Evolutionary conservation across 1,140 invertebrate genomes (phyloP).

Genomic region (Danaus melanippus): DNA sequence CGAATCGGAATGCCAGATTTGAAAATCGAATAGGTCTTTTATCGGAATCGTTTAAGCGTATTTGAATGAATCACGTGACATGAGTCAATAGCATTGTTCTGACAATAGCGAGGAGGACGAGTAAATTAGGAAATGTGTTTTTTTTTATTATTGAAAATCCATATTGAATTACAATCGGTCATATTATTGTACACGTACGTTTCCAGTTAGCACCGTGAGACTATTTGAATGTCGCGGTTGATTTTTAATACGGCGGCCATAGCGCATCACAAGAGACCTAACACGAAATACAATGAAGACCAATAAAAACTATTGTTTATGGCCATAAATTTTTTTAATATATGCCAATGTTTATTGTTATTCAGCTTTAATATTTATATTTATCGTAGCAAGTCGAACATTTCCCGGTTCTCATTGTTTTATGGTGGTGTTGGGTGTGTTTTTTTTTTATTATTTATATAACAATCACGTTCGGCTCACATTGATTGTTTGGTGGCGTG

Average conservation of each 20-base stretch:
- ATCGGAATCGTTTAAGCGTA: conserved; percentile 41
- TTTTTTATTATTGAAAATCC: conserved; percentile 54
- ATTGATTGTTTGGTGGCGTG: conserved; percentile 49
- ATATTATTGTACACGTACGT: conserved; percentile 56
- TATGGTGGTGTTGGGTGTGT: conserved; percentile 15
- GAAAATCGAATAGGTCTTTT: conserved; percentile 29
- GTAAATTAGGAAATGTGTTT: conserved; percentile 69
- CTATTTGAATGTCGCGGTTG: conserved; percentile 48
- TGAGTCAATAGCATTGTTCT: conserved; percentile 63
- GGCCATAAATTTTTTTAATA: conserved; percentile 15
- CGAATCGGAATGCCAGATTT: conserved; percentile 20
- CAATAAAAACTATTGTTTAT: conserved; percentile 19
- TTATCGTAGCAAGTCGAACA: conserved; percentile 27
- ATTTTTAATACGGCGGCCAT: conserved; percentile 24
- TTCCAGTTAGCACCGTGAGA: conserved; percentile 62
- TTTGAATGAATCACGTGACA: conserved; percentile 61
- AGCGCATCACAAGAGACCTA: conserved; percentile 23
- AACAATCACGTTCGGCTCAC: conserved; percentile 54
- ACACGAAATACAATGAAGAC: conserved; percentile 18
- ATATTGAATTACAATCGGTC: conserved; percentile 58
- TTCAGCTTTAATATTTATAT: conserved; percentile 4
- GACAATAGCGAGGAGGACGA: conserved; percentile 45
- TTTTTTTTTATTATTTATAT: conserved; percentile 48
- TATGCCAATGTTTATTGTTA: conserved; percentile 2
- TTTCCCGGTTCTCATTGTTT: conserved; percentile 49